phyloP scores from a whole-genome alignment of 2,888 invertebrate species.

The Polydrusus pterygomalis region DNA sequence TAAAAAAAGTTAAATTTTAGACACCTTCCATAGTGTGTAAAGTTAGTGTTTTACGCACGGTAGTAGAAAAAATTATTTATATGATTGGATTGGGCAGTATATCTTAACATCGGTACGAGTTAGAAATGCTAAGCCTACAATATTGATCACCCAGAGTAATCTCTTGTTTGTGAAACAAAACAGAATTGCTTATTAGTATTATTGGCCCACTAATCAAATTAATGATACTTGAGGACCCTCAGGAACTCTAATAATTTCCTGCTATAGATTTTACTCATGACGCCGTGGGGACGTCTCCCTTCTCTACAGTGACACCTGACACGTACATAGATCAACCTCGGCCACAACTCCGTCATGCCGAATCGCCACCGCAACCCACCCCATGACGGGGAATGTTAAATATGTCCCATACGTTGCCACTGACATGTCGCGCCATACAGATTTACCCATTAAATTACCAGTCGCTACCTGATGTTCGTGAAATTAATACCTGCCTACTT shows the following conservation, averaged over 20 bases:
- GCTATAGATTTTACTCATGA: slow-evolving; percentile 26
- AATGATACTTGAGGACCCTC: slow-evolving; percentile 9
- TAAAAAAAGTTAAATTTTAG: too few species aligned
- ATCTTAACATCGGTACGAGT: too few species aligned
- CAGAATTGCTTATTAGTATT: background rate
- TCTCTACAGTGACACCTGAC: slow-evolving; percentile 58
- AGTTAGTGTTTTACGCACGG: too few species aligned
- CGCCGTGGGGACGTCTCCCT: slow-evolving; percentile 45
- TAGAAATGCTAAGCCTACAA: too few species aligned
- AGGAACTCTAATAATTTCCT: slow-evolving; percentile 1
- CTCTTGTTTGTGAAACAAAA: background rate
- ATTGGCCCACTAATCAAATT: slow-evolving; percentile 1
- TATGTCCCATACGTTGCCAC: slow-evolving; percentile 64
- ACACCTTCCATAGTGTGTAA: too few species aligned
- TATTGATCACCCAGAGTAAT: too few species aligned
- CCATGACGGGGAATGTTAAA: slow-evolving; percentile 63
- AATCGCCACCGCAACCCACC: slow-evolving; percentile 63
- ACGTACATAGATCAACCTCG: slow-evolving; percentile 66
- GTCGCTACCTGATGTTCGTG: slow-evolving; percentile 67
- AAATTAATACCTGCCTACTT: slow-evolving; percentile 64
- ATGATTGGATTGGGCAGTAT: too few species aligned
- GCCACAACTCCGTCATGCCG: slow-evolving; percentile 64
- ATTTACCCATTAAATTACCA: slow-evolving; percentile 66
- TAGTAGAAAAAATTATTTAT: too few species aligned
- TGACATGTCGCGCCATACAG: slow-evolving; percentile 62